These are phyloP conservation scores for Folsomia manolachei DNA, from an alignment of 2,888 invertebrate species.

Conservation along the genomic window DNA sequence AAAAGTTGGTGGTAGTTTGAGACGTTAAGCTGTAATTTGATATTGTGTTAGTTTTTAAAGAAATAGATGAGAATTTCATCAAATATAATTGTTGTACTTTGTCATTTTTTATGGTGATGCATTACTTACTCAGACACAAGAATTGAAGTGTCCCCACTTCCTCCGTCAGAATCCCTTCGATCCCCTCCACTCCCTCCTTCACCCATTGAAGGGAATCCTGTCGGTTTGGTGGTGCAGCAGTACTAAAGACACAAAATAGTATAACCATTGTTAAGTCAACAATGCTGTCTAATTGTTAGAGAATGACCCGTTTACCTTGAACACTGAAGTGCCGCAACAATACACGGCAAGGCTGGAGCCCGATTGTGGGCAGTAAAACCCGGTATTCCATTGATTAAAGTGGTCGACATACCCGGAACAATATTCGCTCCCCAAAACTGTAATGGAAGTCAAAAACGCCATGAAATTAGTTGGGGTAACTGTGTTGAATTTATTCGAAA, in stretches of 20 bases:
- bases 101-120: neutral
- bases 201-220: neutral
- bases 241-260: too few relatives aligned
- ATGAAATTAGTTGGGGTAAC: too few relatives aligned
- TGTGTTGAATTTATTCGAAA: too few relatives aligned
- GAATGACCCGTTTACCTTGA: too few relatives aligned
- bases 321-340: slow-evolving; percentile 54
- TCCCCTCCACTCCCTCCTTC: neutral
- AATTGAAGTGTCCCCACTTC: slow-evolving; percentile 1
- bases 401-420: slow-evolving; percentile 55
- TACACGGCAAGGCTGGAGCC: slow-evolving; percentile 52
- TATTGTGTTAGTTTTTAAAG: neutral
- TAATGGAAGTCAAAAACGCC: too few relatives aligned
- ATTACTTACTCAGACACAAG: slow-evolving; percentile 11
- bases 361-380: slow-evolving; percentile 54
- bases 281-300: too few relatives aligned
- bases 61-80: neutral
- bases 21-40: too few relatives aligned
- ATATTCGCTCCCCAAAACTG: slow-evolving; percentile 54
- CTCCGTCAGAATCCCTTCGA: neutral
- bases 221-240: slow-evolving; percentile 5
- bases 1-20: neutral
- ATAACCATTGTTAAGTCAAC: too few relatives aligned
- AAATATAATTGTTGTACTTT: too few relatives aligned
- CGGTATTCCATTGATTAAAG: slow-evolving; percentile 55